Evolutionary conservation across 2,797 vertebrate genomes (phyloP).

Genomic region (Simalia tracyae): DNA sequence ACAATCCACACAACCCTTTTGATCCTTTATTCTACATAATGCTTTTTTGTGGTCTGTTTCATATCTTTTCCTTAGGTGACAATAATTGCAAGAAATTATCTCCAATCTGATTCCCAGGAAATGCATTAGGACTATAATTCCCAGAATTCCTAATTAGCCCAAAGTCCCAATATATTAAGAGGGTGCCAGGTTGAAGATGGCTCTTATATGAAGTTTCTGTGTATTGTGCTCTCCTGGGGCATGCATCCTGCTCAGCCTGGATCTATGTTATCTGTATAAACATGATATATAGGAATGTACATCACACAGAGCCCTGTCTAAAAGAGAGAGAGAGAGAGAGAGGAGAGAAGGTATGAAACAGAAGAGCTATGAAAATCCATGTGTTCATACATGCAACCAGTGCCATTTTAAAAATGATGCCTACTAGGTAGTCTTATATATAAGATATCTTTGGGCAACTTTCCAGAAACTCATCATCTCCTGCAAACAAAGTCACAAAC

Average conservation of each 20-base stretch:
- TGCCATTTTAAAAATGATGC: constrained; percentile 48
- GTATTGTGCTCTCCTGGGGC: constrained; percentile 9
- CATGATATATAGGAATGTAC: constrained; percentile 5
- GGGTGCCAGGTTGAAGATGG: neutral
- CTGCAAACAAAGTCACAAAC: constrained; percentile 5
- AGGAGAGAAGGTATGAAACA: neutral
- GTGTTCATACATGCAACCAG: constrained; percentile 60
- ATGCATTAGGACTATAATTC: neutral
- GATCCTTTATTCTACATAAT: neutral
- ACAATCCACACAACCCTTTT: neutral
- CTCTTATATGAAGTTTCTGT: neutral
- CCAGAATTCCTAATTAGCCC: neutral
- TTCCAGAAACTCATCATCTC: constrained; percentile 28
- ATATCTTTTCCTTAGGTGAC: constrained; percentile 12
- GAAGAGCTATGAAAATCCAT: constrained; percentile 46
- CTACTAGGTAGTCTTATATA: constrained; percentile 29
- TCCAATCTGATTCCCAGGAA: neutral
- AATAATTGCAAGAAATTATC: constrained; percentile 5
- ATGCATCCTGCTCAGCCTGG: constrained; percentile 8
- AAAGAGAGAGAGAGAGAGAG: neutral
- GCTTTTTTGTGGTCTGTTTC: neutral
- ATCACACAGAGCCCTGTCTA: neutral
- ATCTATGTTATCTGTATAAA: neutral
- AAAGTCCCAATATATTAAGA: neutral
- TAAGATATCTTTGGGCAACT: constrained; percentile 18